phyloP scores from a whole-genome alignment of 2,888 invertebrate species.

The Yponomeuta evonymella region DNA sequence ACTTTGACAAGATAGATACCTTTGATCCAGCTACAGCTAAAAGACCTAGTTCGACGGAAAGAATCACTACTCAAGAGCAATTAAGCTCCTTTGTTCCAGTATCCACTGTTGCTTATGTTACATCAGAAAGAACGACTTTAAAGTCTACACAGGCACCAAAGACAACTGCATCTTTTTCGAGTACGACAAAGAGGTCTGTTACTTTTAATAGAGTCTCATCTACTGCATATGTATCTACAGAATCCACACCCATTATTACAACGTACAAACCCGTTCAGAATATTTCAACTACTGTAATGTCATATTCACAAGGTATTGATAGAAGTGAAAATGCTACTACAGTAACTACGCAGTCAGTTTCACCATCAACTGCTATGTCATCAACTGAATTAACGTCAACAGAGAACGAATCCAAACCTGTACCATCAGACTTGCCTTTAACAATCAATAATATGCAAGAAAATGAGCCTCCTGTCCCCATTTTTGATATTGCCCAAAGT shows the following conservation, averaged over 20 bases:
- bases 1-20: background rate
- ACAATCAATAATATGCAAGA: conserved; percentile 26
- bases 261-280: conserved; percentile 25
- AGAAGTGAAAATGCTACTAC: conserved; percentile 50
- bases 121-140: conserved; percentile 38
- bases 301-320: conserved; percentile 34
- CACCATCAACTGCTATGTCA: conserved; percentile 54
- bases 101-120: conserved; percentile 46
- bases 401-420: conserved; percentile 28
- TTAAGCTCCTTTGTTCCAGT: conserved; percentile 53
- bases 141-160: conserved; percentile 32
- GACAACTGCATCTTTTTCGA: conserved; percentile 24
- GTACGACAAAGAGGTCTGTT: conserved; percentile 31
- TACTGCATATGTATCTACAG: conserved; percentile 21
- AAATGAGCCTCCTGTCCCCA: conserved; percentile 36
- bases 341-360: conserved; percentile 63
- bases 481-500: conserved; percentile 67
- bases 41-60: conserved; percentile 7
- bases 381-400: conserved; percentile 47
- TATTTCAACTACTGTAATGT: conserved; percentile 24
- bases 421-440: conserved; percentile 24
- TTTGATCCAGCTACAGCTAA: background rate
- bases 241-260: conserved; percentile 22
- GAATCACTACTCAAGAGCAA: conserved; percentile 37
- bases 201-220: conserved; percentile 26